Percentiles rank a stretch among this genome's conserved stretches.
These are phyloP conservation scores for Sebastes trivittatus DNA, from an alignment of 2,797 vertebrate species.

Conservation along the genomic window DNA sequence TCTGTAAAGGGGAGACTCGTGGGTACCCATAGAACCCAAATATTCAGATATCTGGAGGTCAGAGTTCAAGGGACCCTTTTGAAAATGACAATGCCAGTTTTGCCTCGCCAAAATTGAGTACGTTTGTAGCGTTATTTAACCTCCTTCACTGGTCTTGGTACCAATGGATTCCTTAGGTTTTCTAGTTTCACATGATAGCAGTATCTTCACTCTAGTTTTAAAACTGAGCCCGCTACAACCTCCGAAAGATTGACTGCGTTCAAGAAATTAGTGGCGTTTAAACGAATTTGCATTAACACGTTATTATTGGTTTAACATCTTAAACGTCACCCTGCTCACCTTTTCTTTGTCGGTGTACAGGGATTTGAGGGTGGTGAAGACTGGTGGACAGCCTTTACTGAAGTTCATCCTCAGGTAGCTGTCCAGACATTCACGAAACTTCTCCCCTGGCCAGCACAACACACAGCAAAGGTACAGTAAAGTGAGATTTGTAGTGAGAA, in stretches of 20 bases:
- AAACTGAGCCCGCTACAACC: too few relatives aligned
- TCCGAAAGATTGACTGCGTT: fast-evolving
- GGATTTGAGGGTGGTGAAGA: slow-evolving; percentile 92
- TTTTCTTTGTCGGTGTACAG: slow-evolving; percentile 82
- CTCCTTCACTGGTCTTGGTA: too few relatives aligned
- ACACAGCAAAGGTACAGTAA: slow-evolving; percentile 5
- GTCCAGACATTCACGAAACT: slow-evolving; percentile 92
- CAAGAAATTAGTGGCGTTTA: fast-evolving
- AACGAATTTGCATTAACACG: fast-evolving
- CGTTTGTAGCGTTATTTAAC: fast-evolving
- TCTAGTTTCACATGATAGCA: too few relatives aligned
- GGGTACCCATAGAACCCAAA: too few relatives aligned
- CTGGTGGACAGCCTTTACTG: slow-evolving; percentile 93
- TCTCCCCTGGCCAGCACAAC: slow-evolving; percentile 83
- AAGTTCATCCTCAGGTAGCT: slow-evolving; percentile 95
- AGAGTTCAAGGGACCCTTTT: too few relatives aligned
- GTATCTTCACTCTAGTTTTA: too few relatives aligned
- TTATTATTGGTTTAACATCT: fast-evolving
- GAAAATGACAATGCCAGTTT: too few relatives aligned
- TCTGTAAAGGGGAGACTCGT: too few relatives aligned
- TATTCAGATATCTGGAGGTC: too few relatives aligned
- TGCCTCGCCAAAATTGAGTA: too few relatives aligned
- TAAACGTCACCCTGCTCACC: slow-evolving; percentile 65
- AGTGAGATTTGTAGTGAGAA: slow-evolving; percentile 18
- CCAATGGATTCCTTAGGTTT: too few relatives aligned